Evolutionary conservation across 2,797 vertebrate genomes (phyloP), one percentile per base, ranked within the genome.

Genomic region (Microctenopoma lineatum): DNA sequence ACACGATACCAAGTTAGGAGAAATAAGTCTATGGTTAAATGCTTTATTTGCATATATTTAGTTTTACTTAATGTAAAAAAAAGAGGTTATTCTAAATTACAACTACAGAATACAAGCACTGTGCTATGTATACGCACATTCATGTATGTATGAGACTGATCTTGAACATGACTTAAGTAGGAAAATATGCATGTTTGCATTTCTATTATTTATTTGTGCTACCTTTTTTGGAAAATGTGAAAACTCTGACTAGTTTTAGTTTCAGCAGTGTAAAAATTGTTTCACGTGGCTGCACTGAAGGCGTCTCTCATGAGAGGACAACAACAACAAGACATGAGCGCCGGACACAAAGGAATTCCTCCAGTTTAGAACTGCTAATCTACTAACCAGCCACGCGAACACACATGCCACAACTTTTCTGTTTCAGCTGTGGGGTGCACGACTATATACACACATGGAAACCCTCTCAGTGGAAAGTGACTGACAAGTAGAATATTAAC

Each of bases 341-440:
- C 44, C 32, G 50, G 29, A 67, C 71, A 59, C 42, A 73, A 12
- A 60, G 36, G 21, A 68, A 59, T n/a, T 16, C 29, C 29, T 32
- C 29, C 29, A 65, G 29, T 77, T 70, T 58, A 70, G 60, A 63
- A 25, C 51, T 53, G 67, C 69, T 79, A 73, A 86, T 81, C 73
- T 61, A 89, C 84, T 77, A 78, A 77, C 58, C 61, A 78, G 63
- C 26, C 57, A 27, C 76, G 57, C 71, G 76, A 67, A 77, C 18
- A 32, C 56, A 51, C 51, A 5, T 59, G 57, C 41, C 59, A 27
- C 13, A 70, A 59, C 18, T 54, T 58, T 44, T 9, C 16, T 52
- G 46, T 69, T 76, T 2, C 56, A 42, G 60, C 55, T 51, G 53
- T 77, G 68, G 67, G 75, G 74, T 70, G 60, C 52, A 67, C 65